A percentile compares a stretch with the other conserved stretches of the same genome.
Conservation (phyloP, 2,113 vertebrate genomes). For the Menidia beryllina region DNA sequence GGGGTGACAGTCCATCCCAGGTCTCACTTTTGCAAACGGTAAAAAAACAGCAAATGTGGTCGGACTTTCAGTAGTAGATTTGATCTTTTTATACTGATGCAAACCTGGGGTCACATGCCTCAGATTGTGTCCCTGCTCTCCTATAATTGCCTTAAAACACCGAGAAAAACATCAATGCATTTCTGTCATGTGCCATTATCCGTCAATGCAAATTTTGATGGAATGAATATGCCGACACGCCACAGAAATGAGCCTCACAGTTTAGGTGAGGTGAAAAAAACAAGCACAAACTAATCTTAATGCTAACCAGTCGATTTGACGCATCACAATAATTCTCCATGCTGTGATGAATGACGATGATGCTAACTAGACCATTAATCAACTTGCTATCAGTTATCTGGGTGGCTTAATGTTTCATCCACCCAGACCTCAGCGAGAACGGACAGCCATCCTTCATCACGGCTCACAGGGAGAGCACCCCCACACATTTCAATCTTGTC, state of each 20-base stretch:
- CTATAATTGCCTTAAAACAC: conserved; percentile 8
- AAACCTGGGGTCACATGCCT: conserved; percentile 10
- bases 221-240: conserved; percentile 26
- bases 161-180: conserved; percentile 32
- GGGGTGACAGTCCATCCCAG: conserved; percentile 60
- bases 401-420: conserved; percentile 78
- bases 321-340: conserved; percentile 53
- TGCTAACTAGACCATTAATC: conserved; percentile 76
- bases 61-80: background rate
- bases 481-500: conserved; percentile 77
- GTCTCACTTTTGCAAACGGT: conserved; percentile 42
- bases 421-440: conserved; percentile 61
- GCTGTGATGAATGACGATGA: conserved; percentile 68
- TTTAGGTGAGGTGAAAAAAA: conserved; percentile 47
- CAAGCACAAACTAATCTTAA: conserved; percentile 60
- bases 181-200: conserved; percentile 47
- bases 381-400: conserved; percentile 70
- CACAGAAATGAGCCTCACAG: conserved; percentile 39
- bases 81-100: conserved; percentile 2
- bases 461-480: conserved; percentile 52
- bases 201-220: conserved; percentile 41
- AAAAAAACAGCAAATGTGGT: conserved; percentile 36
- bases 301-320: conserved; percentile 62
- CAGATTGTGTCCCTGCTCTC: background rate
- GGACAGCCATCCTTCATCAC: conserved; percentile 73